These are phyloP conservation scores for Cladorhizidae sp. DNA, from an alignment of 37 sponge, comb jelly and placozoan genomes.

Conservation along the genomic window DNA sequence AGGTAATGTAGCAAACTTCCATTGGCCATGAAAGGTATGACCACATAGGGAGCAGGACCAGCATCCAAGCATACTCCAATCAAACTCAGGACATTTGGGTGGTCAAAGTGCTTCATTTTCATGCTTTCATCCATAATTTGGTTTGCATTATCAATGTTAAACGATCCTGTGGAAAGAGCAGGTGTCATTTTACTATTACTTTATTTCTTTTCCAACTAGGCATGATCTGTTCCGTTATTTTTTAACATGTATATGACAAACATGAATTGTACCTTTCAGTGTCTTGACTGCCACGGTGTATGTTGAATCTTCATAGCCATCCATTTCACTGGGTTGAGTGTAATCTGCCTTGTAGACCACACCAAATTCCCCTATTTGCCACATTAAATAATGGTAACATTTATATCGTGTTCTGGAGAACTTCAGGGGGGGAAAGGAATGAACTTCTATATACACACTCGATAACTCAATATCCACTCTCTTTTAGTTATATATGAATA, in stretches of 20 bases:
- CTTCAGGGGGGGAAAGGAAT: no score
- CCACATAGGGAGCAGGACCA: constrained; percentile 42
- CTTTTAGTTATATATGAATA: no score
- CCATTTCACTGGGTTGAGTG: background rate
- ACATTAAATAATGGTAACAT: no score
- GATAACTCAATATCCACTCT: no score
- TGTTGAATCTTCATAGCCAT: background rate
- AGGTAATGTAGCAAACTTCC: constrained; percentile 39
- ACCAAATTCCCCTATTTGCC: constrained; percentile 46
- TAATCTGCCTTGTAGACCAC: constrained; percentile 35
- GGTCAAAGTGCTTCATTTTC: constrained; percentile 42
- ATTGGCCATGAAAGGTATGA: constrained; percentile 41
- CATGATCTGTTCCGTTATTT: background rate
- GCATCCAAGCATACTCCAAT: constrained; percentile 41
- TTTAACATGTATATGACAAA: background rate
- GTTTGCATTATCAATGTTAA: background rate
- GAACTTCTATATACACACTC: no score
- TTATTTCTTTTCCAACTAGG: background rate
- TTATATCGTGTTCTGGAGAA: no score
- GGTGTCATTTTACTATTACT: background rate
- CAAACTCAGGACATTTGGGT: constrained; percentile 39
- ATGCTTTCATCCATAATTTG: constrained; percentile 30
- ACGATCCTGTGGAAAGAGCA: constrained; percentile 13
- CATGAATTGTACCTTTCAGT: constrained; percentile 15
- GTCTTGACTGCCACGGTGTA: constrained; percentile 37